Conservation (phyloP, 2,888 invertebrate species). For the Melanostoma scalare region DNA sequence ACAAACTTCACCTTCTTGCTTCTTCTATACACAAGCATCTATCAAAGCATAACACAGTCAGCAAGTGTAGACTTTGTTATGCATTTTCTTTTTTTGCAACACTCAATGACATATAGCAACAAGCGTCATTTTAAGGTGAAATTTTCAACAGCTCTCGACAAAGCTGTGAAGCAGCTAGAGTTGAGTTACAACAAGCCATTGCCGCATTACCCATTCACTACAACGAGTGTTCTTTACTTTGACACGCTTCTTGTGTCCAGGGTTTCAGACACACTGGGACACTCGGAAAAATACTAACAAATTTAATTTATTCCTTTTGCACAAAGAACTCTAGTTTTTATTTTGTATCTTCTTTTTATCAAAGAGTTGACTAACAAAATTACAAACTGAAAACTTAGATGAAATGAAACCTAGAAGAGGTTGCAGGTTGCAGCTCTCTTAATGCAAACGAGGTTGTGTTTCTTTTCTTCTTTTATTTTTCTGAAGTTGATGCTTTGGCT, state of each 20-base stretch:
- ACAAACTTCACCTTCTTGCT: too few species aligned
- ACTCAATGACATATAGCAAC: slow-evolving; percentile 50
- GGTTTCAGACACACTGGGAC: slow-evolving; percentile 26
- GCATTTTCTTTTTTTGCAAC: slow-evolving; percentile 16
- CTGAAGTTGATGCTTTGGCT: slow-evolving; percentile 4
- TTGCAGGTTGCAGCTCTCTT: slow-evolving; percentile 34
- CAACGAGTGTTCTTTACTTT: slow-evolving; percentile 49
- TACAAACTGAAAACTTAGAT: slow-evolving; percentile 41
- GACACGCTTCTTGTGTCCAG: slow-evolving; percentile 63
- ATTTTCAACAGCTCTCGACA: slow-evolving; percentile 47
- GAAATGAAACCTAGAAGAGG: slow-evolving; percentile 38
- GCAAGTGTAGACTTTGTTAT: too few species aligned
- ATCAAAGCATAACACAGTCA: too few species aligned
- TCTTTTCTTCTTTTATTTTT: neutral
- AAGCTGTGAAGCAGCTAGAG: slow-evolving; percentile 44
- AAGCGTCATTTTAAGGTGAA: slow-evolving; percentile 52
- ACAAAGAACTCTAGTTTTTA: slow-evolving; percentile 45
- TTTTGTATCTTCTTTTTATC: slow-evolving; percentile 29
- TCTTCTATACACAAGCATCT: too few species aligned
- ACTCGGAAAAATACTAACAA: slow-evolving; percentile 17
- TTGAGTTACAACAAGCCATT: slow-evolving; percentile 34
- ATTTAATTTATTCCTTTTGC: slow-evolving; percentile 65
- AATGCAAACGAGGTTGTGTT: slow-evolving; percentile 4
- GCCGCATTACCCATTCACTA: slow-evolving; percentile 48
- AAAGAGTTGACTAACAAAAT: slow-evolving; percentile 58